phyloP scores from a whole-genome alignment of 35 echinoderm and acorn worm genomes.

The Amphiura filiformis region DNA sequence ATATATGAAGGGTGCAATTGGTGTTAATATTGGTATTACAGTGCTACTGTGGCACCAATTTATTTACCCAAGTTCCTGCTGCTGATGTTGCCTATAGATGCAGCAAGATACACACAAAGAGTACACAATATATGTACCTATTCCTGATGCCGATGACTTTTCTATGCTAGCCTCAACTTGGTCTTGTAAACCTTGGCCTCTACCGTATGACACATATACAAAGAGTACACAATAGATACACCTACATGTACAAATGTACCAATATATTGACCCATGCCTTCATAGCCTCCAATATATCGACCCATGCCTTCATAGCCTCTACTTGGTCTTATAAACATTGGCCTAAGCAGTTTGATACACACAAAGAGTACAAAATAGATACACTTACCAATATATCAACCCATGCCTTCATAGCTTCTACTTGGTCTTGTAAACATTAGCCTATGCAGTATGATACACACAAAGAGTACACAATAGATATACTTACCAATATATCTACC shows the following conservation, averaged over 20 bases:
- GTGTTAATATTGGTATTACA: too few relatives aligned
- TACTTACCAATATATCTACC: slow-evolving; percentile 75
- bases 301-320: neutral
- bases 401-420: neutral
- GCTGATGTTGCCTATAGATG: too few relatives aligned
- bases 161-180: neutral
- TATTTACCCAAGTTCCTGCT: too few relatives aligned
- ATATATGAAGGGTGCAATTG: too few relatives aligned
- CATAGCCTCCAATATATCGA: too few relatives aligned
- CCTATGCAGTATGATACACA: neutral
- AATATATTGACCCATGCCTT: neutral
- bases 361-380: neutral
- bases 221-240: neutral
- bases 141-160: neutral
- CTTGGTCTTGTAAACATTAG: neutral
- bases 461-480: neutral
- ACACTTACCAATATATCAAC: neutral
- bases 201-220: neutral
- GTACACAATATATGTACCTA: too few relatives aligned
- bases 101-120: too few relatives aligned
- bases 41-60: too few relatives aligned
- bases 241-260: neutral
- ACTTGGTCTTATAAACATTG: neutral
- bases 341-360: neutral
- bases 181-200: neutral